These are phyloP conservation scores for Cephus sareptanus DNA, from an alignment of 2,888 invertebrate species.

Conservation along the genomic window DNA sequence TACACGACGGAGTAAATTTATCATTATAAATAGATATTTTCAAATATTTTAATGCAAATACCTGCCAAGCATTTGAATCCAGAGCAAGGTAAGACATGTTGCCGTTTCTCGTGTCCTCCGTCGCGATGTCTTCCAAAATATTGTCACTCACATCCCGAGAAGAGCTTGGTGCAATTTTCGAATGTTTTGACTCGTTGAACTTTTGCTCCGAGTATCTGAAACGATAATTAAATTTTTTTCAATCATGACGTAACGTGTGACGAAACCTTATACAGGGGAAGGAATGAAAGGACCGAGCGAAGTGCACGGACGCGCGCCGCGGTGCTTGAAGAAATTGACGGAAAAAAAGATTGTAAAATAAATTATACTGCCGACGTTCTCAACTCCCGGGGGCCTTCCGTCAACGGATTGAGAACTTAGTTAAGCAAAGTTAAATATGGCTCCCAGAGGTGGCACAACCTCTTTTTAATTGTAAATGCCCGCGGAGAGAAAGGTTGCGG, in stretches of 20 bases:
- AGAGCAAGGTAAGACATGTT: slow-evolving; percentile 66
- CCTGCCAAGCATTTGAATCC: slow-evolving; percentile 68
- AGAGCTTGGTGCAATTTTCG: slow-evolving; percentile 31
- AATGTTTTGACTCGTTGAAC: slow-evolving; percentile 7
- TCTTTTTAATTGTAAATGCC: slow-evolving; percentile 64
- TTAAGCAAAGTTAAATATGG: slow-evolving; percentile 65
- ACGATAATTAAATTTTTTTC: slow-evolving; percentile 4
- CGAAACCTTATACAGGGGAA: neutral
- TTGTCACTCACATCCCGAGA: slow-evolving; percentile 43
- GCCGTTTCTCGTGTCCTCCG: slow-evolving; percentile 44
- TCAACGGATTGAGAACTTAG: slow-evolving; percentile 62
- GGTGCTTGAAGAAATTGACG: neutral
- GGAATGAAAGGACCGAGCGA: neutral
- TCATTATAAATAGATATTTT: neutral
- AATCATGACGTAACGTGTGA: slow-evolving; percentile 7
- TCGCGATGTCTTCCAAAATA: slow-evolving; percentile 23
- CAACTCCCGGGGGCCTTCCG: slow-evolving; percentile 57
- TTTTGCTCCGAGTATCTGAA: slow-evolving; percentile 17
- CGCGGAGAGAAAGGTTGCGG: slow-evolving; percentile 35
- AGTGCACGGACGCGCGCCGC: neutral
- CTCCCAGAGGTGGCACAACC: slow-evolving; percentile 60
- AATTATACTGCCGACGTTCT: slow-evolving; percentile 49
- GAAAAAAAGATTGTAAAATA: slow-evolving; percentile 31
- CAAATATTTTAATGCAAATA: slow-evolving; percentile 32
- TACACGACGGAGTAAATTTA: neutral